Base-by-base conservation (phyloP, 2,888 invertebrate species). In the Cheilosia vernalis region DNA sequence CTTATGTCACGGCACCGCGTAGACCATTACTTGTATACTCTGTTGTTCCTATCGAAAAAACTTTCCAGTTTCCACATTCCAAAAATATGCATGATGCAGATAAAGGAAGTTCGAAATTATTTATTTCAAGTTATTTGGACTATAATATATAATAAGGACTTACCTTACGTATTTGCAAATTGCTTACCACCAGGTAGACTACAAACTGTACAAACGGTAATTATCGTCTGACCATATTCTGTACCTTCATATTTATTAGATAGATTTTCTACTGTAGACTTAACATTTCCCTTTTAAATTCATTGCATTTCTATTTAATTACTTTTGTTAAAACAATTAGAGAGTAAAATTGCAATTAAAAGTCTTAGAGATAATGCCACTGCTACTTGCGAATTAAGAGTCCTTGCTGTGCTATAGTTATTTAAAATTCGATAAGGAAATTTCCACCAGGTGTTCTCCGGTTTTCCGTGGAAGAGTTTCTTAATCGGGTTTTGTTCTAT, bases 291-390 rank as follows among this genome's bases (percentile, higher is more conserved):
- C 47, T 63, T 30, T 49, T 13, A 6, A 17, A n/a, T 66, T 21
- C 21, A 15, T 30, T 49, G 37, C 47, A 49, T 49, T 67, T 69
- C 60, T 30, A 78, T 69, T 78, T 78, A 78, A 78, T 78, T 78
- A 78, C 77, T 69, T 69, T 78, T 61, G 49, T 47, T 63, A 69
- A 77, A 61, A 77, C 77, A 77, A 77, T 77, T 78, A 78, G 53
- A 78, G 67, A 78, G 69, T 69, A 78, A 78, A 78, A 69, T 69
- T 69, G 55, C 67, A 69, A 78, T 61, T 78, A 69, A 69, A 69
- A 78, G 77, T 69, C 69, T 69, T 63, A 69, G 69, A 21, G 69
- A 78, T 69, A 78, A 69, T 63, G 37, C 69, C 53, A 10, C 44
- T 21, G 67, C 53, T 69, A 61, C 69, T 60, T 77, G 61, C 19